phyloP scores from a whole-genome alignment of 2,113 vertebrate genomes.

The Spilogale gracilis region DNA sequence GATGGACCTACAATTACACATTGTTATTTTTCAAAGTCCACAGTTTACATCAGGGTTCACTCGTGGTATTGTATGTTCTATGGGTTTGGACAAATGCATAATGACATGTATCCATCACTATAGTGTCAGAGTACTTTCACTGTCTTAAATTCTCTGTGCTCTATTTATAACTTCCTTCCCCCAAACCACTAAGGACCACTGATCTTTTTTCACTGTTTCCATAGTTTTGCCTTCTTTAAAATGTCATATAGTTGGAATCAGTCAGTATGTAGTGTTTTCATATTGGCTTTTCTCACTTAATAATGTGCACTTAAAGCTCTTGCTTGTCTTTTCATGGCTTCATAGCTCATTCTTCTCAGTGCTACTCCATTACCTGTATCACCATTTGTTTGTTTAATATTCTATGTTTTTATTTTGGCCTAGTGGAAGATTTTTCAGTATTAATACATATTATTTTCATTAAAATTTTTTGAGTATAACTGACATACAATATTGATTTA shows the following conservation, averaged over 20 bases:
- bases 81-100: not conserved
- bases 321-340: not conserved
- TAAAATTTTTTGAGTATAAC: not conserved
- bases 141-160: not conserved
- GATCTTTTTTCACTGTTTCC: not conserved
- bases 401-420: no score
- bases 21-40: not conserved
- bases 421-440: no score
- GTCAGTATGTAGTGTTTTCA: not conserved
- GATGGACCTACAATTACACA: not conserved
- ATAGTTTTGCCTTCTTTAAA: not conserved
- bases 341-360: not conserved
- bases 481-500: not conserved
- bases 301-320: not conserved
- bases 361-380: not conserved
- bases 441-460: no score
- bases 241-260: not conserved
- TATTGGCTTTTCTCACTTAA: not conserved
- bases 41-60: not conserved
- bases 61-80: not conserved
- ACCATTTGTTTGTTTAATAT: not conserved
- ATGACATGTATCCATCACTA: not conserved
- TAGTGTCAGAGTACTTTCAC: not conserved
- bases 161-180: not conserved
- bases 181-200: not conserved